Conservation (phyloP, 2,113 vertebrate species). For the Odocoileus virginianus region DNA sequence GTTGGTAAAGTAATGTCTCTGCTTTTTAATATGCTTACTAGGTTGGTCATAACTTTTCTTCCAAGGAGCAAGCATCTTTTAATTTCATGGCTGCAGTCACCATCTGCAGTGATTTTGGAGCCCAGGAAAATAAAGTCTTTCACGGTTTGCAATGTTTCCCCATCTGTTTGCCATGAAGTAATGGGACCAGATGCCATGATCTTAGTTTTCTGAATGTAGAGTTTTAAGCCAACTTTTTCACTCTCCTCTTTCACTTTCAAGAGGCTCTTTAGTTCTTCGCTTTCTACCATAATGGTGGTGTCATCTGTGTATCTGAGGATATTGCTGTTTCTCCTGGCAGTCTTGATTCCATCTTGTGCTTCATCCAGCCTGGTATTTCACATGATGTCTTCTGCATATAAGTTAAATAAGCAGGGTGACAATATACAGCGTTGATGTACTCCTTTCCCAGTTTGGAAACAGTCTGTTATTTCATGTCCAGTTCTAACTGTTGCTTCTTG, state of each 20-base stretch:
- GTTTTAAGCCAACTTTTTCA: not conserved
- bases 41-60: not conserved
- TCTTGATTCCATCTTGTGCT: not conserved
- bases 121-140: accelerated
- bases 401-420: not conserved
- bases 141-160: not conserved
- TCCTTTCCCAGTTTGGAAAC: not conserved
- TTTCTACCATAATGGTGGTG: not conserved
- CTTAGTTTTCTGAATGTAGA: not conserved
- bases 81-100: not conserved
- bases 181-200: not conserved
- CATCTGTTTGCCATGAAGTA: not conserved
- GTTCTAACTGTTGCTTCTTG: not conserved
- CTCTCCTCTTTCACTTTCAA: not conserved
- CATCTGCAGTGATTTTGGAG: not conserved
- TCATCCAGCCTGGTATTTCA: not conserved
- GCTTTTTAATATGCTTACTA: not conserved
- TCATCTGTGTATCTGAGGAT: not conserved
- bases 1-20: not conserved
- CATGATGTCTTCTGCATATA: not conserved
- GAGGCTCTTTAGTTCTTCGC: not conserved
- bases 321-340: not conserved
- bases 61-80: not conserved
- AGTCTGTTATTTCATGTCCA: not conserved
- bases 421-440: not conserved